Percentiles rank a stretch among this genome's conserved stretches.
Evolutionary conservation across 2,113 vertebrate genomes (phyloP).

Genomic region (Psophia crepitans): DNA sequence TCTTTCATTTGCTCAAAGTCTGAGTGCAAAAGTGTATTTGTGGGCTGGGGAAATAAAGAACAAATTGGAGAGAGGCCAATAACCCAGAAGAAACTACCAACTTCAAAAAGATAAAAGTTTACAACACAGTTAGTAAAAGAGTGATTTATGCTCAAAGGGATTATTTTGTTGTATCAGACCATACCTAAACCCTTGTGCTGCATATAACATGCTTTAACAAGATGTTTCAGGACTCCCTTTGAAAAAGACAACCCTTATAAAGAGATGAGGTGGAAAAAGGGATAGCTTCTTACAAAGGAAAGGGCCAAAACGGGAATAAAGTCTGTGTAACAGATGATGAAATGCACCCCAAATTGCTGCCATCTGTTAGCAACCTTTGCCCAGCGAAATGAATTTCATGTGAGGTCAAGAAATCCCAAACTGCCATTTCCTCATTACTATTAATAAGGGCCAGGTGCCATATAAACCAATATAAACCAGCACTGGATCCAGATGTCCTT

Average conservation of each 20-base stretch:
- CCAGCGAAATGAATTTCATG: conserved; percentile 7
- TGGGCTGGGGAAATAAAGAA: not conserved
- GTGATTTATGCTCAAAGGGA: not conserved
- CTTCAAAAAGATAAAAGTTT: conserved; percentile 29
- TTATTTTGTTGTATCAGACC: not conserved
- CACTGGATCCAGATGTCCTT: conserved; percentile 17
- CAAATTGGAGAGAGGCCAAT: conserved; percentile 20
- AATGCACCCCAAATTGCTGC: conserved; percentile 20
- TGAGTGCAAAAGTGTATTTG: not conserved
- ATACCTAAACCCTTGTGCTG: not conserved
- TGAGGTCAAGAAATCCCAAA: conserved; percentile 57
- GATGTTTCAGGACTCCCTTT: conserved; percentile 23
- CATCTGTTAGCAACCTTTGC: conserved; percentile 45
- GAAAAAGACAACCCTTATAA: not conserved
- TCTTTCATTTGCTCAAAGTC: not conserved
- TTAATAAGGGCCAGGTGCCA: conserved; percentile 55
- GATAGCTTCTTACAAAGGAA: not conserved
- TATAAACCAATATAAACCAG: not conserved
- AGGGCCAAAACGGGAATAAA: not conserved
- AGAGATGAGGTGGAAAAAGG: not conserved
- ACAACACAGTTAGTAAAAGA: not conserved
- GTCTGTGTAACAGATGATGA: conserved; percentile 33
- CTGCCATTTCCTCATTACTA: conserved; percentile 39
- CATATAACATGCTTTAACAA: conserved; percentile 25
- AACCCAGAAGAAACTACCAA: not conserved